Evolutionary conservation across 2,797 vertebrate species (phyloP).

Genomic region (Tadarida brasiliensis): DNA sequence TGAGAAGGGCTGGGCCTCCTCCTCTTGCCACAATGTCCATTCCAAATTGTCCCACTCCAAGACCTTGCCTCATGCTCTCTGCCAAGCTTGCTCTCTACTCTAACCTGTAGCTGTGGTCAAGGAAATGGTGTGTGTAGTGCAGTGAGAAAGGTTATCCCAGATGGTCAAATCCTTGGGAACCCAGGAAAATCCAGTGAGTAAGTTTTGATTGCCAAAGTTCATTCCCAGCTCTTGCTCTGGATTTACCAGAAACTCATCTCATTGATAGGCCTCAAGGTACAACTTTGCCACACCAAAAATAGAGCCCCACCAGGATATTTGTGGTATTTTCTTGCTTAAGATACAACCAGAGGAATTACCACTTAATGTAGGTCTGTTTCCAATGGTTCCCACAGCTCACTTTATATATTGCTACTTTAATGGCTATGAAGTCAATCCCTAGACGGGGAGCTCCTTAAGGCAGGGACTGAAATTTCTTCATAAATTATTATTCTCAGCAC

Average conservation of each 20-base stretch:
- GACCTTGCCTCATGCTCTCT: background rate
- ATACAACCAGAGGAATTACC: background rate
- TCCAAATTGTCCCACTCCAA: background rate
- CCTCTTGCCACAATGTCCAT: background rate
- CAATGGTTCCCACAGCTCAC: background rate
- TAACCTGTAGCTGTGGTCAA: background rate
- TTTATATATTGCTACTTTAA: no score
- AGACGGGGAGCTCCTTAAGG: background rate
- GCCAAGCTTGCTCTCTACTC: background rate
- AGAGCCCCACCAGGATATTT: background rate
- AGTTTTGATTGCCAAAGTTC: background rate
- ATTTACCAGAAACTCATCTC: background rate
- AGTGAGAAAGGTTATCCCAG: background rate
- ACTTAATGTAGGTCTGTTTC: background rate
- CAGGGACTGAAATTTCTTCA: background rate
- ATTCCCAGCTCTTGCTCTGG: background rate
- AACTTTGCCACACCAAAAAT: background rate
- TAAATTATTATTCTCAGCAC: background rate
- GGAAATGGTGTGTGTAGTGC: background rate
- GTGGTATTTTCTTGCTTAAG: background rate
- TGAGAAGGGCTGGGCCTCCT: background rate
- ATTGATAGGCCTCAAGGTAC: background rate
- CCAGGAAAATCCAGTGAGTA: background rate
- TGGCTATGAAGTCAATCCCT: background rate
- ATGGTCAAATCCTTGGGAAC: background rate